Evolutionary conservation across 1,140 invertebrate species (phyloP).

Genomic region (Chrysopa pallens): DNA sequence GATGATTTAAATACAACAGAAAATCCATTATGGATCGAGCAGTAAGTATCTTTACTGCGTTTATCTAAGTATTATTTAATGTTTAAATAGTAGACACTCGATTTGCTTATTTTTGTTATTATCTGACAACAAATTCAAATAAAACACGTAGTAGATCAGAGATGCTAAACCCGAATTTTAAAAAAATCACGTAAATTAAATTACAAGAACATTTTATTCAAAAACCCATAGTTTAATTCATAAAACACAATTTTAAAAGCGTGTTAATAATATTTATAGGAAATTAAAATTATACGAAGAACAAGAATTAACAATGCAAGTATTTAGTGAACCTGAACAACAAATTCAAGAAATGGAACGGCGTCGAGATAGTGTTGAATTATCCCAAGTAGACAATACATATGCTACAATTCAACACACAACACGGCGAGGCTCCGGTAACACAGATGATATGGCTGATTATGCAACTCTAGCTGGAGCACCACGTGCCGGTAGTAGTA

Average conservation of each 20-base stretch:
- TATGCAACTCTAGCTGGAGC: conserved; percentile 49
- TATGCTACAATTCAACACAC: conserved; percentile 74
- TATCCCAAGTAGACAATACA: conserved; percentile 49
- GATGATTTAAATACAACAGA: conserved; percentile 76
- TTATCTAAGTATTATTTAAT: not conserved
- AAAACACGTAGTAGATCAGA: too few species aligned
- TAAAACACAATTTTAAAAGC: too few species aligned
- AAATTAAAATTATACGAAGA: conserved; percentile 82
- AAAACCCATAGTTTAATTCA: too few species aligned
- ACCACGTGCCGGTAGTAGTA: conserved; percentile 14
- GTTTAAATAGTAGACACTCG: too few species aligned
- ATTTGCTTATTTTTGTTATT: too few species aligned
- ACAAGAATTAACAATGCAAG: conserved; percentile 84
- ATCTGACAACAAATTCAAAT: too few species aligned
- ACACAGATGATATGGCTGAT: conserved; percentile 40
- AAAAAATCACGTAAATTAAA: too few species aligned
- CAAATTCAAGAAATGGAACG: conserved; percentile 22
- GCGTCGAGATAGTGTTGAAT: conserved; percentile 27
- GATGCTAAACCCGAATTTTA: not conserved
- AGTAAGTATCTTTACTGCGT: conserved; percentile 50
- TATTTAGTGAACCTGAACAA: conserved; percentile 64
- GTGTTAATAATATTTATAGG: conserved; percentile 20
- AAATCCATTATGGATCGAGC: conserved; percentile 86
- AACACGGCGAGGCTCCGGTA: conserved; percentile 24
- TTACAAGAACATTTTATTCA: too few species aligned